Evolutionary conservation across 2,113 vertebrate species (phyloP).

Genomic region (Egretta garzetta): DNA sequence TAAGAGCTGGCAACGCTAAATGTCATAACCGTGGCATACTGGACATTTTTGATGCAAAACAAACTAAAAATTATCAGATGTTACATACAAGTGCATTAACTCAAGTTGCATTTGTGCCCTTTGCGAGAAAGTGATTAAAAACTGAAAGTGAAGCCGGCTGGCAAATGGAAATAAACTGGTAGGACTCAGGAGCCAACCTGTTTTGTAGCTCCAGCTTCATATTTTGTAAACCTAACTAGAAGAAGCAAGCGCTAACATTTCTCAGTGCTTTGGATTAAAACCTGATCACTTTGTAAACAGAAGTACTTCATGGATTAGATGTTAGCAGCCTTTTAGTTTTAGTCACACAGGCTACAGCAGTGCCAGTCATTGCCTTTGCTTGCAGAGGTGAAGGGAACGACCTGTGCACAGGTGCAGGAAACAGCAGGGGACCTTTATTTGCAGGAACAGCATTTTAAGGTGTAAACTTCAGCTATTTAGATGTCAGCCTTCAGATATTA

Average conservation of each 20-base stretch:
- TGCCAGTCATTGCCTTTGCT: background rate
- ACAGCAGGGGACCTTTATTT: background rate
- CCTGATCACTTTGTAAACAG: background rate
- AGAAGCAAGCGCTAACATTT: background rate
- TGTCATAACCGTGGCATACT: background rate
- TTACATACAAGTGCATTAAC: background rate
- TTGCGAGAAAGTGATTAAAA: constrained; percentile 2
- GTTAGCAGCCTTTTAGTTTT: background rate
- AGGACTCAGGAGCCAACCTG: background rate
- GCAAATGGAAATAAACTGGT: background rate
- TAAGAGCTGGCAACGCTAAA: background rate
- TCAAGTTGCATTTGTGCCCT: background rate
- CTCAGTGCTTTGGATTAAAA: background rate
- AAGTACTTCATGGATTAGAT: background rate
- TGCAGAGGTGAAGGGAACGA: background rate
- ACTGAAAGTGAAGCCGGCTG: constrained; percentile 12
- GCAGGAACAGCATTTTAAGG: background rate
- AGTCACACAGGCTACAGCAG: background rate
- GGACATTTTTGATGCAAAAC: background rate
- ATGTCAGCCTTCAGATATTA: background rate
- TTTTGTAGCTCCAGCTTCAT: background rate
- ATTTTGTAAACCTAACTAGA: background rate
- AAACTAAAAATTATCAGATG: constrained; percentile 10
- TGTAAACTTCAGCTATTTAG: background rate
- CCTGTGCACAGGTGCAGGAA: background rate